A percentile compares a stretch with the other conserved stretches of the same genome.
These are phyloP conservation scores for Bombus picipes DNA, from an alignment of 1,140 invertebrate genomes.

Conservation along the genomic window DNA sequence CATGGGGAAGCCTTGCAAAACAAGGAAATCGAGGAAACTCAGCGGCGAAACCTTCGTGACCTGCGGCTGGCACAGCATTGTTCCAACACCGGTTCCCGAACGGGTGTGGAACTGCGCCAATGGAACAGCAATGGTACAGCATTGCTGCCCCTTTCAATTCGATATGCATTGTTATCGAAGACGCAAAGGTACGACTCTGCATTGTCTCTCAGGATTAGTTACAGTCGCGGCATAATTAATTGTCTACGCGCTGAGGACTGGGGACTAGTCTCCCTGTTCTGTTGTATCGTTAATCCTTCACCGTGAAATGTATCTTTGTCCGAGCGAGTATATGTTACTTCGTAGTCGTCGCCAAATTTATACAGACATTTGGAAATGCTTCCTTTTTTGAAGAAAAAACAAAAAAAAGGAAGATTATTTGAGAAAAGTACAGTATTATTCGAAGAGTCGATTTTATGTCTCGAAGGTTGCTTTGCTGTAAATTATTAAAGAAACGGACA, in stretches of 20 bases:
- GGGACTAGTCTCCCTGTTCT: conserved; percentile 4
- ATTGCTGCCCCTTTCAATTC: conserved; percentile 69
- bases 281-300: neutral
- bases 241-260: conserved; percentile 34
- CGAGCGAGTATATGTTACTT: neutral
- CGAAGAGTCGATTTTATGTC: too few relatives aligned
- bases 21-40: conserved; percentile 68
- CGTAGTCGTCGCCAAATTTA: too few relatives aligned
- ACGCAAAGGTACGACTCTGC: conserved; percentile 69
- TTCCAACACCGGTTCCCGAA: conserved; percentile 50
- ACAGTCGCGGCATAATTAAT: conserved; percentile 79
- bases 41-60: conserved; percentile 58
- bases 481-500: neutral
- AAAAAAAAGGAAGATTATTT: too few relatives aligned
- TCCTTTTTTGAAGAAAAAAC: too few relatives aligned
- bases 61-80: conserved; percentile 72
- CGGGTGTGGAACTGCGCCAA: conserved; percentile 19
- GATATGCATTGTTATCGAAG: conserved; percentile 78
- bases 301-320: neutral
- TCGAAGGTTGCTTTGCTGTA: too few relatives aligned
- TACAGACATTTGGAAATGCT: too few relatives aligned
- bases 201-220: conserved; percentile 76
- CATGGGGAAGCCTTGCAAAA: conserved; percentile 56
- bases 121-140: conserved; percentile 10
- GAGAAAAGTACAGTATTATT: too few relatives aligned